Conservation (phyloP, 2,113 vertebrate species). For the Todiramphus saurophagus region DNA sequence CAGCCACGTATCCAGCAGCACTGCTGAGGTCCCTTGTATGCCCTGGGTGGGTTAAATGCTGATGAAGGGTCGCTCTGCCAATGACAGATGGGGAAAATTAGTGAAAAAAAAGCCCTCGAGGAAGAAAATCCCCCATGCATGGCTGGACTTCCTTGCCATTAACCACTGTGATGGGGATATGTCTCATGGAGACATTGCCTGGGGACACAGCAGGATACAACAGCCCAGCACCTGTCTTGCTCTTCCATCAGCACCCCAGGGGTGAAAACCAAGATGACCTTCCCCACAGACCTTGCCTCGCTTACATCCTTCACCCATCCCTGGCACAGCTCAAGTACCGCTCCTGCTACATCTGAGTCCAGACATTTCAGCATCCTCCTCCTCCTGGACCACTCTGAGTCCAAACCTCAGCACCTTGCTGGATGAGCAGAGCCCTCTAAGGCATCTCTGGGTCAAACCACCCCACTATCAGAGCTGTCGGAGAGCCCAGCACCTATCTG, state of each 20-base stretch:
- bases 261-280: neutral
- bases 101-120: neutral
- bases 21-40: neutral
- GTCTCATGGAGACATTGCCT: neutral
- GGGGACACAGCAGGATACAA: neutral
- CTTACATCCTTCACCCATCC: neutral
- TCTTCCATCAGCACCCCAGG: neutral
- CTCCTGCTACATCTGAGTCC: neutral
- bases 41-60: neutral
- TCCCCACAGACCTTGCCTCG: fast-evolving
- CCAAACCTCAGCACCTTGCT: neutral
- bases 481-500: fast-evolving
- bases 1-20: fast-evolving
- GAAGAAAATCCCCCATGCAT: neutral
- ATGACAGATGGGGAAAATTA: neutral
- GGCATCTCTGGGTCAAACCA: neutral
- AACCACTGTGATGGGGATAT: neutral
- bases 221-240: fast-evolving
- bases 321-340: neutral
- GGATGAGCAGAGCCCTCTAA: fast-evolving
- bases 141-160: neutral
- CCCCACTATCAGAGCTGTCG: neutral
- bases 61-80: neutral
- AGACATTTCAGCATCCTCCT: neutral
- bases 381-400: fast-evolving